These are phyloP conservation scores for Trachelus troglodyta DNA, from an alignment of 2,888 invertebrate genomes.

Conservation along the genomic window DNA sequence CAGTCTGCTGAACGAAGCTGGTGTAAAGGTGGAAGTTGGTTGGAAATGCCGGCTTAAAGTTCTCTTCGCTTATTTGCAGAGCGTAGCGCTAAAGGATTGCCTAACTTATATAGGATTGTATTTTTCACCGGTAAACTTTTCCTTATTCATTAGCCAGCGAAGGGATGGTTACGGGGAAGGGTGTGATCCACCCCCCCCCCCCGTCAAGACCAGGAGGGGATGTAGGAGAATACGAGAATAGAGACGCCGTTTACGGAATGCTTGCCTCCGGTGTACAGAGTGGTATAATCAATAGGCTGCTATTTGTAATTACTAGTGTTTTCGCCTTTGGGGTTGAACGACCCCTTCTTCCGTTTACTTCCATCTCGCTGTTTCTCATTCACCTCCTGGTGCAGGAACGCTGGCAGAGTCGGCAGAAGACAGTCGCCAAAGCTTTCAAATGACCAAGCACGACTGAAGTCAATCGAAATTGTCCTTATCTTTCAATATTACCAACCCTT, in stretches of 20 bases:
- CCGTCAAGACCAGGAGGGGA: background rate
- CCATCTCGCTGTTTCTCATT: background rate
- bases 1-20: background rate
- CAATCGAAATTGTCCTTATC: background rate
- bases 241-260: constrained; percentile 4
- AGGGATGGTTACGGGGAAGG: background rate
- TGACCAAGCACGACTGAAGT: background rate
- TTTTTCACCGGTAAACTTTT: constrained; percentile 10
- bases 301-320: constrained; percentile 48
- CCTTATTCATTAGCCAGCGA: constrained; percentile 10
- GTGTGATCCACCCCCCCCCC: background rate
- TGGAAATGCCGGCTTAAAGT: constrained; percentile 23
- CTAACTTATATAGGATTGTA: constrained; percentile 15
- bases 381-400: background rate
- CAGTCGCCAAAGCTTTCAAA: background rate
- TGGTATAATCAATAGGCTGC: constrained; percentile 38
- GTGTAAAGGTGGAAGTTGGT: background rate
- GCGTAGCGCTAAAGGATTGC: constrained; percentile 28
- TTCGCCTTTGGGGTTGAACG: constrained; percentile 20
- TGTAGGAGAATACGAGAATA: constrained; percentile 12
- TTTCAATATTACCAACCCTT: background rate
- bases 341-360: background rate
- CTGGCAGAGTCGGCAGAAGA: background rate
- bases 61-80: constrained; percentile 14
- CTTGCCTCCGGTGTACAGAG: constrained; percentile 7